Base-by-base conservation (phyloP, 2,113 vertebrate species). In the Prionailurus viverrinus region DNA sequence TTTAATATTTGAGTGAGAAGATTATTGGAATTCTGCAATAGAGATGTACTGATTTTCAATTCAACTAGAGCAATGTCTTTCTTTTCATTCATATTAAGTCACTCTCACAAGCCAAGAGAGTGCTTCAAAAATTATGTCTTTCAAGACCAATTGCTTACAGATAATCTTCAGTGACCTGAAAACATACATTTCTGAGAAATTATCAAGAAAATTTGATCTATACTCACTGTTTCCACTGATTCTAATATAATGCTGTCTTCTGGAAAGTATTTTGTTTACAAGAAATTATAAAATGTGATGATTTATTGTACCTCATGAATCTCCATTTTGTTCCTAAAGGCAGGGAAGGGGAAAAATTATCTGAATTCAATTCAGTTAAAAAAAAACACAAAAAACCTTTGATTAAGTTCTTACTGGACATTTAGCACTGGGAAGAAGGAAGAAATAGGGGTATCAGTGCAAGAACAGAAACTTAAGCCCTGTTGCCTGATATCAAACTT, bases 241-340 rank as follows among this genome's bases (percentile, higher is more conserved):
- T 90, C 27, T 41, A 96, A 58, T 80, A 48, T 0, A 84, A 65
- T 84, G 48, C 33, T 92, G 12, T 66, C 69, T 33, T 92, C 18
- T 80, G 65, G 33, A 89, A 97, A 95, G 85, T 81, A 41, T 69
- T 63, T 96, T 95, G 19, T 55, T 94, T 19, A 68, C 4, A 95
- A 63, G 15, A 95, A 96, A 89, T 80, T 93, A 87, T 96, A 94
- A 96, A 94, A 19, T 78, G 25, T 68, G 15, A 89, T 79, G 68
- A 80, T 89, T 95, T 88, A 15, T 69, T 81, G 21, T 7, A 91
- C 55, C 51, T 45, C 11, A 58, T 41, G 36, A 69, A 45, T 91
- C 65, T 94, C 66, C 8, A 31, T 78, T 87, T 80, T 80, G 6
- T 97, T 94, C 48, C 58, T 83, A 68, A 83, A 53, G 55, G 1